A percentile compares a stretch with the other conserved stretches of the same genome.
Evolutionary conservation across 2,888 invertebrate species (phyloP).

Genomic region (Ophioninae sp.): DNA sequence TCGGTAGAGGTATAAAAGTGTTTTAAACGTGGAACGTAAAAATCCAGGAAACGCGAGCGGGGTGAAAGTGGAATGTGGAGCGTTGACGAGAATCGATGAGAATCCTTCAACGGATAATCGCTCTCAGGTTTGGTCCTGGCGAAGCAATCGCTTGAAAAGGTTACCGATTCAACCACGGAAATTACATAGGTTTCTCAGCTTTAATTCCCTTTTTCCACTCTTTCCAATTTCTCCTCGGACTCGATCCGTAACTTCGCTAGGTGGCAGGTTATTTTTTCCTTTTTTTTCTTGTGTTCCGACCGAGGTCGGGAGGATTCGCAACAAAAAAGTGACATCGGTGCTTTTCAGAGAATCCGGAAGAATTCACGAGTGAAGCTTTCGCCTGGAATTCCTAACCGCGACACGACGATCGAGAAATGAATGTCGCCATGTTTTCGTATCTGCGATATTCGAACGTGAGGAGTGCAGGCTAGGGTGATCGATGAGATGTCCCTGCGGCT

Average conservation of each 20-base stretch:
- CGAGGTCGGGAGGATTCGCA: neutral
- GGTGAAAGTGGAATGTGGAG: slow-evolving; percentile 22
- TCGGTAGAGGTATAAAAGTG: neutral
- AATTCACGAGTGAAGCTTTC: slow-evolving; percentile 19
- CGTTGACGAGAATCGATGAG: slow-evolving; percentile 19
- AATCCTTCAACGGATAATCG: slow-evolving; percentile 66
- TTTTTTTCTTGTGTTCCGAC: slow-evolving; percentile 13
- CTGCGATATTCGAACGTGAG: slow-evolving; percentile 12
- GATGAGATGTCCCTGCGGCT: slow-evolving; percentile 49
- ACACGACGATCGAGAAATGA: slow-evolving; percentile 17
- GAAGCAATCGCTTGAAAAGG: slow-evolving; percentile 63
- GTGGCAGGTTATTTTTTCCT: slow-evolving; percentile 15
- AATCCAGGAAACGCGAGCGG: slow-evolving; percentile 1
- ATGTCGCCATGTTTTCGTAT: slow-evolving; percentile 21
- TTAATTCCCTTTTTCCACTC: slow-evolving; percentile 18
- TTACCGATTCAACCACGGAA: slow-evolving; percentile 71
- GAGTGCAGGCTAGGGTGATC: slow-evolving; percentile 50
- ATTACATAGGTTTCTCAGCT: slow-evolving; percentile 54
- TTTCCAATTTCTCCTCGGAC: slow-evolving; percentile 10
- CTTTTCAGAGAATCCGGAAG: slow-evolving; percentile 34
- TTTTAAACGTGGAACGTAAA: slow-evolving; percentile 12
- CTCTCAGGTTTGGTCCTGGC: slow-evolving; percentile 65
- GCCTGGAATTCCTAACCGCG: slow-evolving; percentile 7
- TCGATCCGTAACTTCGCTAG: neutral
- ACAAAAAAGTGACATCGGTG: slow-evolving; percentile 43